Evolutionary conservation across 2,888 invertebrate genomes (phyloP), one percentile per base, ranked within the genome.

Genomic region (Troilus luridus): DNA sequence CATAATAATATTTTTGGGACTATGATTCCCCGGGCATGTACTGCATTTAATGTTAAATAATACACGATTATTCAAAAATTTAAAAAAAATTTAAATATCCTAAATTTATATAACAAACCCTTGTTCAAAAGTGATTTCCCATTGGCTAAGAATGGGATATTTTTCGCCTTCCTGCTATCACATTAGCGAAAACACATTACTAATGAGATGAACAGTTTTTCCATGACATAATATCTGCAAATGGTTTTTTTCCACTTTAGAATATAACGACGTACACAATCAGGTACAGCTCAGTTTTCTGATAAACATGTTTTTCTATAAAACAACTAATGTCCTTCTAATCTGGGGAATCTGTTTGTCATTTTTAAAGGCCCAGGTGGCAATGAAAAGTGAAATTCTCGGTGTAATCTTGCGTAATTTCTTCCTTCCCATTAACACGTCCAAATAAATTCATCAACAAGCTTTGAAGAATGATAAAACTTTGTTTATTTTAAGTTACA

Each of bases 261-360:
- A 8, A 17, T 85, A 85, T 85, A 85, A 85, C 56, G 85, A 85
- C 56, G 56, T 19, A 56, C 21, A 85, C 85, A 56, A 58, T 85
- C 56, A 77, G 72, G 72, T 77, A 77, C 72, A 19, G 72, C 41
- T 17, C 17, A 56, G 56, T n/a, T 11, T 85, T 85, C 54, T 12
- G 85, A 85, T 85, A 85, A 85, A 85, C 85, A 85, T 85, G 85
- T 85, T 85, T 85, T 85, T n/a, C 85, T n/a, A 56, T 85, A 54
- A 85, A 85, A 85, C 56, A 58, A 85, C 85, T 85, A 85, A 85
- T 85, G 56, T n/a, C 85, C 17, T 41, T 41, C 10, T 56, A 85
- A 54, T 85, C 85, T 41, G 56, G 56, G 85, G 85, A 85, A 85
- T 85, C 56, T 85, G 85, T 85, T 85, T 85, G 21, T 58, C 85